phyloP scores from a whole-genome alignment of 2,113 vertebrate species.

The Cyprinodon brontotheroides region DNA sequence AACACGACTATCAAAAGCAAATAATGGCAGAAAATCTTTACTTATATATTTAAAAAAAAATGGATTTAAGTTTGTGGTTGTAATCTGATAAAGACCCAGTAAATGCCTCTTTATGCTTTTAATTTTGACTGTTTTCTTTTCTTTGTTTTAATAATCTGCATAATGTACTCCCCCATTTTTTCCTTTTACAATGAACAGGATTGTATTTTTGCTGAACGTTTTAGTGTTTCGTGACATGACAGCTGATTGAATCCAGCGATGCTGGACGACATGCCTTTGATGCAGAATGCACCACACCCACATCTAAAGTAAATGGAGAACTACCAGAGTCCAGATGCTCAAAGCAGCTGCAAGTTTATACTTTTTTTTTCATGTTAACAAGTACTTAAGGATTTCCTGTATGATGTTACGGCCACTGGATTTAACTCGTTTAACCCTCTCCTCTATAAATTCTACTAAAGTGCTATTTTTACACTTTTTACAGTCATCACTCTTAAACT shows the following conservation, averaged over 20 bases:
- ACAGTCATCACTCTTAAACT: neutral
- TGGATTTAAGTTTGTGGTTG: no score
- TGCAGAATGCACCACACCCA: conserved; percentile 29
- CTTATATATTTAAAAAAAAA: no score
- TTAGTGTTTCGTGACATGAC: conserved; percentile 32
- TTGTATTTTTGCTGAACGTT: conserved; percentile 19
- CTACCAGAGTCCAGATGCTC: conserved; percentile 41
- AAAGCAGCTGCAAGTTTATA: conserved; percentile 12
- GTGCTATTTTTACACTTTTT: neutral
- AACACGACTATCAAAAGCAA: no score
- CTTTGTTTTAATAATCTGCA: no score
- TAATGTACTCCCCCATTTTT: no score
- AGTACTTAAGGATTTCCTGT: neutral
- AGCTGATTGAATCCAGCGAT: conserved; percentile 56
- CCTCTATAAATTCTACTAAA: no score
- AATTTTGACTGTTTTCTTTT: no score
- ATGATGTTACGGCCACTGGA: neutral
- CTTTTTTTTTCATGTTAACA: conserved; percentile 11
- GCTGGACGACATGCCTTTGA: conserved; percentile 42
- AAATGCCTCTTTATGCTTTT: no score
- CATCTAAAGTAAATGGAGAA: conserved; percentile 39
- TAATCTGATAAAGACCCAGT: no score
- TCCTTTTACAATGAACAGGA: no score
- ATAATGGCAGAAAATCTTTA: no score
- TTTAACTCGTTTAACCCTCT: neutral